phyloP scores from a whole-genome alignment of 2,888 invertebrate genomes.

The Caenorhabditis drosophilae region DNA sequence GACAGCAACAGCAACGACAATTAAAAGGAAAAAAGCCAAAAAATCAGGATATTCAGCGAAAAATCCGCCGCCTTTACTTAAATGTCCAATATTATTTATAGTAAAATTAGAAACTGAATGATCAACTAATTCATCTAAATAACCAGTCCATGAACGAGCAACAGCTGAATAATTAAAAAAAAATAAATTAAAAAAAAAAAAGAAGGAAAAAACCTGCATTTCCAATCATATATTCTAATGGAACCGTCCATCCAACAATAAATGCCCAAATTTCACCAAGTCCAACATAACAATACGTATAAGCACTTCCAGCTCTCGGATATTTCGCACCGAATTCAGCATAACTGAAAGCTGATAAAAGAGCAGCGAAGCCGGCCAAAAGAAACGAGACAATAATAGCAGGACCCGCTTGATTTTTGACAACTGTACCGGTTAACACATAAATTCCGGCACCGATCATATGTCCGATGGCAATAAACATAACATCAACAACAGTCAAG shows the following conservation, averaged over 20 bases:
- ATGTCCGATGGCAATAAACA: constrained; percentile 47
- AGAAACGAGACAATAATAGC: constrained; percentile 82
- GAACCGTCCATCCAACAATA: constrained; percentile 73
- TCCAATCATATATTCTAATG: constrained; percentile 80
- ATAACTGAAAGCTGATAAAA: constrained; percentile 79
- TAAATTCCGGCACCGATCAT: constrained; percentile 54
- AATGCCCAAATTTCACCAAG: constrained; percentile 94
- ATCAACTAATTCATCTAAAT: constrained; percentile 69
- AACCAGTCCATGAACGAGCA: constrained; percentile 71
- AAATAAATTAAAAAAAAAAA: no score
- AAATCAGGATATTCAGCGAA: constrained; percentile 40
- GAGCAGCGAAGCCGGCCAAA: constrained; percentile 84
- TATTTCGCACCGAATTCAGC: constrained; percentile 74
- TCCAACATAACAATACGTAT: constrained; percentile 90
- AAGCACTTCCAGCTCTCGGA: constrained; percentile 79
- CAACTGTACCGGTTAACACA: constrained; percentile 76
- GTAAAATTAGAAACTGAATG: constrained; percentile 22
- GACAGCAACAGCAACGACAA: constrained; percentile 49
- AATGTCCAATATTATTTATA: constrained; percentile 13
- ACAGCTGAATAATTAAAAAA: no score
- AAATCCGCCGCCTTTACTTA: constrained; percentile 32
- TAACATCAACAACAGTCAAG: constrained; percentile 37
- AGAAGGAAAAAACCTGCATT: no score
- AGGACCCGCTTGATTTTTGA: constrained; percentile 84
- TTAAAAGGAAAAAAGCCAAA: constrained; percentile 35